phyloP scores from a whole-genome alignment of 2,113 vertebrate species.

The Pampusana beccarii region DNA sequence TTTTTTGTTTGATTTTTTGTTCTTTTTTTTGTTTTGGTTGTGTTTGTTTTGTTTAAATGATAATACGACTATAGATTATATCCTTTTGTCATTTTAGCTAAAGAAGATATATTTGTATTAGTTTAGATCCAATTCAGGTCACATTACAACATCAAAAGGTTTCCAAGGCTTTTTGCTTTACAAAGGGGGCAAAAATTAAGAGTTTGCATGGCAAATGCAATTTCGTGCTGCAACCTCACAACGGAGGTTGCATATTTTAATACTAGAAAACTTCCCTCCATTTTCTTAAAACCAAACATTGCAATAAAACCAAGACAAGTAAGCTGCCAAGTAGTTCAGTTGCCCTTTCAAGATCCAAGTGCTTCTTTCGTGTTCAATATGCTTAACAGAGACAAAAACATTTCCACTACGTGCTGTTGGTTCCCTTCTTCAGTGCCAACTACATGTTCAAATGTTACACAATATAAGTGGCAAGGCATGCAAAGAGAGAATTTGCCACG shows the following conservation, averaged over 20 bases:
- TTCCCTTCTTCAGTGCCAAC: not conserved
- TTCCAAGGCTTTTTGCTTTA: not conserved
- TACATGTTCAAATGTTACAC: not conserved
- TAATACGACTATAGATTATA: not conserved
- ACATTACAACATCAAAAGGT: not conserved
- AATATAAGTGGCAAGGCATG: not conserved
- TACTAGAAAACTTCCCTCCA: not conserved
- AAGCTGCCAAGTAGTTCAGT: not conserved
- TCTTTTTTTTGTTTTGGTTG: not conserved
- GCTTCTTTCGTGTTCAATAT: not conserved
- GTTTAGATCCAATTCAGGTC: not conserved
- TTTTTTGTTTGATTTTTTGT: rapidly evolving
- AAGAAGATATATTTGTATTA: not conserved
- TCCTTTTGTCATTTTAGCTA: not conserved
- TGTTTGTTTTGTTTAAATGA: not conserved
- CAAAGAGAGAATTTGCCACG: not conserved
- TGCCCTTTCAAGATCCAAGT: not conserved
- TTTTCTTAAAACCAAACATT: not conserved
- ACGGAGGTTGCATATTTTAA: not conserved
- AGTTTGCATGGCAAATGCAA: not conserved
- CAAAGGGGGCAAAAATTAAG: not conserved
- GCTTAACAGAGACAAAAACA: not conserved
- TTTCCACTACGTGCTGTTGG: not conserved
- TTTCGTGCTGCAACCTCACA: not conserved
- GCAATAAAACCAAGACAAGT: not conserved